Evolutionary conservation across 1,140 invertebrate species (phyloP).

Genomic region (Nephila pilipes): DNA sequence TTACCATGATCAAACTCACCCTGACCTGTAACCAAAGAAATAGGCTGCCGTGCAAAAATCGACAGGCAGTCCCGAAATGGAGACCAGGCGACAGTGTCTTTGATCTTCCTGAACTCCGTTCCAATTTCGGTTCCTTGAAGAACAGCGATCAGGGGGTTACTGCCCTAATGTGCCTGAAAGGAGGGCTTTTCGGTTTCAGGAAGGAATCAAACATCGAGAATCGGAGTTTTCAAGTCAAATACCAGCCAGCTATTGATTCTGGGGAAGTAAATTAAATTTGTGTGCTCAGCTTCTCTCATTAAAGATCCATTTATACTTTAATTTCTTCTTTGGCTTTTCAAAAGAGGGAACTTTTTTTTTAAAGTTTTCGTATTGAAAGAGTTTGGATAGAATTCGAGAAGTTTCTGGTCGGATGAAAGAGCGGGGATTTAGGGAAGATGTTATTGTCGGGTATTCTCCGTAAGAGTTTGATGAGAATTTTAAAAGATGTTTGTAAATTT

Average conservation of each 20-base stretch:
- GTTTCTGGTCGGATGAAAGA: background rate
- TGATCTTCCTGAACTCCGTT: slow-evolving; percentile 78
- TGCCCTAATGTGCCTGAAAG: slow-evolving; percentile 70
- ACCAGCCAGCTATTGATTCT: background rate
- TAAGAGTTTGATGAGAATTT: too few relatives aligned
- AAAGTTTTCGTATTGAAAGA: too few relatives aligned
- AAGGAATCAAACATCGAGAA: too few relatives aligned
- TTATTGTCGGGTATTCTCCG: too few relatives aligned
- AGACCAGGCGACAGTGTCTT: slow-evolving; percentile 78
- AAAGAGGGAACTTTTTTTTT: too few relatives aligned
- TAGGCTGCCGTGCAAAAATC: slow-evolving; percentile 78
- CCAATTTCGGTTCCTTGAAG: slow-evolving; percentile 79
- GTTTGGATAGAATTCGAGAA: too few relatives aligned
- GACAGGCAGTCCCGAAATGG: slow-evolving; percentile 78
- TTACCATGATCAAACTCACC: slow-evolving; percentile 74
- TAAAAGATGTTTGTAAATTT: background rate
- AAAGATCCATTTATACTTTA: background rate
- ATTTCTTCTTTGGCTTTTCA: background rate
- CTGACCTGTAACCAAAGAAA: slow-evolving; percentile 79
- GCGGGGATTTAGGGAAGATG: background rate
- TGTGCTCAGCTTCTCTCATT: background rate
- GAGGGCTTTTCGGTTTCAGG: too few relatives aligned
- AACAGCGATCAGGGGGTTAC: slow-evolving; percentile 78
- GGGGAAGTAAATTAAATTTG: slow-evolving; percentile 15
- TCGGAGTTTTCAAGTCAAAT: too few relatives aligned